These are phyloP conservation scores for Adelphocoris suturalis DNA, from an alignment of 2,888 invertebrate species.

Conservation along the genomic window DNA sequence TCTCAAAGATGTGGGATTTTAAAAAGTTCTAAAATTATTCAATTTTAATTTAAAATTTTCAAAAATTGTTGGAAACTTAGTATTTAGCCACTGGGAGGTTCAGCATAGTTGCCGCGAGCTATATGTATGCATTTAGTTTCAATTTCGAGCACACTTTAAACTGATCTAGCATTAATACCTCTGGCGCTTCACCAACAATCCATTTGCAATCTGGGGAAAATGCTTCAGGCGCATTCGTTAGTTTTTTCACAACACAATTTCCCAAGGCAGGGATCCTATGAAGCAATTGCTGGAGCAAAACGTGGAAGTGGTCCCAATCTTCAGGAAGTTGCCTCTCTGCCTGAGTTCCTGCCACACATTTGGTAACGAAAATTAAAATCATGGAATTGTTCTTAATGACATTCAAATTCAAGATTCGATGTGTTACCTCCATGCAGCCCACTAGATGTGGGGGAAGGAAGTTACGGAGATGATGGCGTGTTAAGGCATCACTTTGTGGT, in stretches of 20 bases:
- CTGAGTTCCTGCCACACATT: constrained; percentile 74
- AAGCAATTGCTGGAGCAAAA: constrained; percentile 90
- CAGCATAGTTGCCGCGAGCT: no score
- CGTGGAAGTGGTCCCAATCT: constrained; percentile 98
- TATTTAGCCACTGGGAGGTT: no score
- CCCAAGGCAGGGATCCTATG: constrained; percentile 90
- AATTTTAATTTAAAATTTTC: no score
- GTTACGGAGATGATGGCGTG: no score
- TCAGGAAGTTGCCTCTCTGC: constrained; percentile 85
- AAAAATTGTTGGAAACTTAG: no score
- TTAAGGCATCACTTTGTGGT: no score
- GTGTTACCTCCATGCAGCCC: no score
- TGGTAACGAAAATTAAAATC: background rate
- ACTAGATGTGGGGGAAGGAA: no score
- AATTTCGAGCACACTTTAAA: background rate
- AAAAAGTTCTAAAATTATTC: no score
- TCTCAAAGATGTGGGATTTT: no score
- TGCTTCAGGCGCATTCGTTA: constrained; percentile 94
- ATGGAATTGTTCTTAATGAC: background rate
- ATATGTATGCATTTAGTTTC: no score
- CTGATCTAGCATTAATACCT: constrained; percentile 82
- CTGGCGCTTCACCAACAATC: constrained; percentile 96
- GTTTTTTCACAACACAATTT: constrained; percentile 86
- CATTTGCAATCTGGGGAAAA: constrained; percentile 98
- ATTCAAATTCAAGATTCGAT: background rate